Evolutionary conservation across 2,113 vertebrate genomes (phyloP).

Genomic region (Hepsetus odoe): DNA sequence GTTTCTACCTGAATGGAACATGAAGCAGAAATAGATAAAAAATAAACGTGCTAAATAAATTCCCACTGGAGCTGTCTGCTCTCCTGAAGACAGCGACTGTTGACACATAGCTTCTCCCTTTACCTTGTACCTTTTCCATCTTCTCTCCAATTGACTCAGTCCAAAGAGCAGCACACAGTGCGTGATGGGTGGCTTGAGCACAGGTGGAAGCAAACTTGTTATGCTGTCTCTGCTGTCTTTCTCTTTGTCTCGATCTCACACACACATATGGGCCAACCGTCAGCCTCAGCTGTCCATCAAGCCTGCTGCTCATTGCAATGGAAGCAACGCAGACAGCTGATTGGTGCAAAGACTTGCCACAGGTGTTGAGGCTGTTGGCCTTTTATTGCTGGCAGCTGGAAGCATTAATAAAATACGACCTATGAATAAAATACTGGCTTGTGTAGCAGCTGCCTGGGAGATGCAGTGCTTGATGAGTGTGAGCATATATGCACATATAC

Average conservation of each 20-base stretch:
- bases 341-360: slow-evolving; percentile 37
- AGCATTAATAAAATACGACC: background rate
- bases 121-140: background rate
- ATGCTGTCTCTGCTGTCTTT: background rate
- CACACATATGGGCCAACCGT: slow-evolving; percentile 52
- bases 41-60: background rate
- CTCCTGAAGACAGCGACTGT: background rate
- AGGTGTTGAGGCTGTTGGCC: slow-evolving; percentile 17
- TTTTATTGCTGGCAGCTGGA: slow-evolving; percentile 1
- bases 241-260: background rate
- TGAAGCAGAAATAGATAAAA: background rate
- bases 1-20: background rate
- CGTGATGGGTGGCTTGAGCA: background rate
- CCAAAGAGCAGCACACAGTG: background rate
- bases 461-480: background rate
- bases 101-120: background rate
- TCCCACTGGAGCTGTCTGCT: background rate
- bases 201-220: background rate
- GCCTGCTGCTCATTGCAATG: slow-evolving; percentile 25
- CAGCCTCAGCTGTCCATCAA: slow-evolving; percentile 61
- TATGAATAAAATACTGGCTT: slow-evolving; percentile 2
- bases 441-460: slow-evolving; percentile 14
- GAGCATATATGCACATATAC: background rate
- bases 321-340: slow-evolving; percentile 52
- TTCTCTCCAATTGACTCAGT: background rate